These are phyloP conservation scores for Stegostoma tigrinum DNA, from an alignment of 2,113 vertebrate genomes.

Conservation along the genomic window DNA sequence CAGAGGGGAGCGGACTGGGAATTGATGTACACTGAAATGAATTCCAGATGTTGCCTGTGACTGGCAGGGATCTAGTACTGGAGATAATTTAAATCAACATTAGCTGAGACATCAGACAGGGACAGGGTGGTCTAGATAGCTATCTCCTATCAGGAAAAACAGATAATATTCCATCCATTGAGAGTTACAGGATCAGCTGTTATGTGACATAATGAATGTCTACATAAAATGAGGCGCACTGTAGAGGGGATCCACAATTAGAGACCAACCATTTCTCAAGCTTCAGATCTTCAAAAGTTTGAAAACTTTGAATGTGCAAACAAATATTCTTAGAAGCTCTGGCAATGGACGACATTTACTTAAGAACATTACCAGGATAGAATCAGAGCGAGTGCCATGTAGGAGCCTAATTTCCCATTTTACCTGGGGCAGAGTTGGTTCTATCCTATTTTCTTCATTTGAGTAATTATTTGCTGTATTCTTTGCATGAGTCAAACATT, in stretches of 20 bases:
- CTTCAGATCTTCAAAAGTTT: background rate
- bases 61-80: conserved; percentile 39
- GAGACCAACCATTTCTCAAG: background rate
- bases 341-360: background rate
- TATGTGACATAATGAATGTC: conserved; percentile 16
- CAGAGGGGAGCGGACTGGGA: conserved; percentile 37
- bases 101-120: conserved; percentile 44
- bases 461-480: background rate
- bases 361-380: background rate
- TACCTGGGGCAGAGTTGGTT: background rate
- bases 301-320: background rate
- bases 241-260: background rate
- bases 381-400: background rate
- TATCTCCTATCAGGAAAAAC: conserved; percentile 42
- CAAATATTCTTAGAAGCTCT: background rate
- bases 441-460: background rate
- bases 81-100: conserved; percentile 48
- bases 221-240: background rate
- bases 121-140: conserved; percentile 52
- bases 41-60: conserved; percentile 49
- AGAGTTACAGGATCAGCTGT: conserved; percentile 37
- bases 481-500: background rate
- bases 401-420: background rate
- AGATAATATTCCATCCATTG: conserved; percentile 46
- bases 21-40: conserved; percentile 43